These are phyloP conservation scores for Andrena haemorrhoa DNA, from an alignment of 2,888 invertebrate genomes.

Conservation along the genomic window DNA sequence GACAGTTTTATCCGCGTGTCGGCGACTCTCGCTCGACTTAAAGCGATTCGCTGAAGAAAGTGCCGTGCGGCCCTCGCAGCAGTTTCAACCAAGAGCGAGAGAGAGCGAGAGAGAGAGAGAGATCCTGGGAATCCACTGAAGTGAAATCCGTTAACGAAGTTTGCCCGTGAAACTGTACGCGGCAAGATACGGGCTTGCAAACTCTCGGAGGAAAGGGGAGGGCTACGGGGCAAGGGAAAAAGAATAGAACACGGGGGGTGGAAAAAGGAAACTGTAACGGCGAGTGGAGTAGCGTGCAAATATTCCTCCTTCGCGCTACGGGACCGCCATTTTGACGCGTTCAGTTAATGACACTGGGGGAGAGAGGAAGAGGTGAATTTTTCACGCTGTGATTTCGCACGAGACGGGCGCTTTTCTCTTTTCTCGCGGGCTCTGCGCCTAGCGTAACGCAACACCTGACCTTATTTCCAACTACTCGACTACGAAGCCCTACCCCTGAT, in stretches of 20 bases:
- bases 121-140: slow-evolving; percentile 66
- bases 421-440: background rate
- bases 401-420: background rate
- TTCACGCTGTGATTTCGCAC: slow-evolving; percentile 44
- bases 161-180: slow-evolving; percentile 69
- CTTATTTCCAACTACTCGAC: slow-evolving; percentile 13
- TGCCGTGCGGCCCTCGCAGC: slow-evolving; percentile 37
- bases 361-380: slow-evolving; percentile 35
- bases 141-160: slow-evolving; percentile 75
- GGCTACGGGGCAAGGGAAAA: background rate
- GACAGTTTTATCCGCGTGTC: slow-evolving; percentile 62
- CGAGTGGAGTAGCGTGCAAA: slow-evolving; percentile 59
- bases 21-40: slow-evolving; percentile 60
- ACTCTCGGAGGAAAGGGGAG: slow-evolving; percentile 47
- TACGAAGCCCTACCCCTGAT: slow-evolving; percentile 2
- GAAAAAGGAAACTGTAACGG: slow-evolving; percentile 24
- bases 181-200: slow-evolving; percentile 70
- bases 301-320: slow-evolving; percentile 52
- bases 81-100: slow-evolving; percentile 14
- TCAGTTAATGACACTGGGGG: slow-evolving; percentile 40
- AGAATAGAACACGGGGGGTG: background rate
- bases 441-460: slow-evolving; percentile 17
- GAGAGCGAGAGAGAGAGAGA: slow-evolving; percentile 38
- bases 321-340: slow-evolving; percentile 49
- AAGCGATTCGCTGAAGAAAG: slow-evolving; percentile 63